Base-by-base conservation (phyloP, 2,113 vertebrate species). In the Oreotrochilus melanogaster region DNA sequence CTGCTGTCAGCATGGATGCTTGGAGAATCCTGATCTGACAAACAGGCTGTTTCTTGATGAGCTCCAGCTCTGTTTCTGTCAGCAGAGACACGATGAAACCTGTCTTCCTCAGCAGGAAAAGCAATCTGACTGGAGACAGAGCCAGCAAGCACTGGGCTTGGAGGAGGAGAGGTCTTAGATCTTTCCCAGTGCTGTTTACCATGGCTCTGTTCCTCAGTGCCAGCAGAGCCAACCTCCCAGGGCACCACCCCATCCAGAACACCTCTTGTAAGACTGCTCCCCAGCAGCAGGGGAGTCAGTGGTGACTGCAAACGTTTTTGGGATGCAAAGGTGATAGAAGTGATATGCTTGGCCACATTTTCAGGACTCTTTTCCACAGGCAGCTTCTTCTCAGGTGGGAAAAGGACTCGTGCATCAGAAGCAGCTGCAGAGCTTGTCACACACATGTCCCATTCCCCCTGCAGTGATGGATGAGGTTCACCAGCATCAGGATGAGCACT, bases 311-410 rank as follows among this genome's bases (percentile, higher is more conserved):
- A 96, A 65, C 89, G 96, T 70, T 88, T 97, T 58, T 84, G 88
- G n/a, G 98, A 97, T 58, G 98, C 60, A 25, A 97, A 98, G 47
- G 97, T 97, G 91, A 98, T 97, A 18, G 98, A 98, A 13, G 97
- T 90, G 50, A 98, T 94, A 14, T 98, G 96, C 54, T 92, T 95
- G 18, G 60, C 73, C 15, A 70, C 53, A 64, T 97, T 94, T 42
- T 86, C 78, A 51, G 79, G 28, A 16, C 33, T 21, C 62, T 62
- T 21, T 58, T 90, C 88, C 86, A 72, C 1, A 17, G 54, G 33
- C 25, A 43, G 30, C 37, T 92, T 31, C 88, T 83, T 90, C 47
- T 61, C 70, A 83, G 93, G 31, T 17, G 64, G 65, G 10, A 82
- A 16, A 71, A 6, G 33, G n/a, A 43, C 73, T 75, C 50, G 60